A percentile compares a stretch with the other conserved stretches of the same genome.
phyloP scores from a whole-genome alignment of 2,888 invertebrate genomes.

The Desoria tigrina region DNA sequence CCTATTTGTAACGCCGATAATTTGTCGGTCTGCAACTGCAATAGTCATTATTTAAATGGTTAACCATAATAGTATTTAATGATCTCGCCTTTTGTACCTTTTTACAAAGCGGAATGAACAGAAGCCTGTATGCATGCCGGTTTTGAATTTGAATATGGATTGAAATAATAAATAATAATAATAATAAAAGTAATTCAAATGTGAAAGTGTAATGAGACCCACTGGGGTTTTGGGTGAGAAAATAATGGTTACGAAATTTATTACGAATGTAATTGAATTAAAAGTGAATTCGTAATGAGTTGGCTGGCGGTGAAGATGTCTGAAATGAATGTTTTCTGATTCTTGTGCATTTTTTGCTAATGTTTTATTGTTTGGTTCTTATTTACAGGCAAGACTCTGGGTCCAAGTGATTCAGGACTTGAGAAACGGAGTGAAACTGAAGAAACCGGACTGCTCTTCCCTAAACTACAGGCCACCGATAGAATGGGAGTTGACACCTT shows the following conservation, averaged over 20 bases:
- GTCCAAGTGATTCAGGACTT: slow-evolving; percentile 91
- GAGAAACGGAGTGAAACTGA: slow-evolving; percentile 86
- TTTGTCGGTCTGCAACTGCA: neutral
- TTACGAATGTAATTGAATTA: slow-evolving; percentile 11
- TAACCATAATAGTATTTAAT: slow-evolving; percentile 7
- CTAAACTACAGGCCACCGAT: slow-evolving; percentile 71
- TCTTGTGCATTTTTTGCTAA: slow-evolving; percentile 12
- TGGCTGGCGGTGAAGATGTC: too few relatives aligned
- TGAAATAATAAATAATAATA: too few relatives aligned
- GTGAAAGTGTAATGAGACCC: too few relatives aligned
- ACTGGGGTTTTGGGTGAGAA: neutral
- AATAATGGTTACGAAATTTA: neutral
- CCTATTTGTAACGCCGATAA: too few relatives aligned
- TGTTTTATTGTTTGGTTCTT: slow-evolving; percentile 12
- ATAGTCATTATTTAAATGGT: neutral
- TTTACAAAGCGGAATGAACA: too few relatives aligned
- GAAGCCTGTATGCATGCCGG: too few relatives aligned
- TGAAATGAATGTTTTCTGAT: too few relatives aligned
- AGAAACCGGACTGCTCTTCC: slow-evolving; percentile 70
- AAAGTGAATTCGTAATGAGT: too few relatives aligned
- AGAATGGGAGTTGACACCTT: slow-evolving; percentile 92
- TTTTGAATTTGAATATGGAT: too few relatives aligned
- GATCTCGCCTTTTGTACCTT: slow-evolving; percentile 4
- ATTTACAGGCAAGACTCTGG: slow-evolving; percentile 83
- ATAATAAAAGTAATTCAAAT: too few relatives aligned